A percentile compares a stretch with the other conserved stretches of the same genome.
Evolutionary conservation across 2,888 invertebrate species (phyloP).

Genomic region (Scaptomyza flava): DNA sequence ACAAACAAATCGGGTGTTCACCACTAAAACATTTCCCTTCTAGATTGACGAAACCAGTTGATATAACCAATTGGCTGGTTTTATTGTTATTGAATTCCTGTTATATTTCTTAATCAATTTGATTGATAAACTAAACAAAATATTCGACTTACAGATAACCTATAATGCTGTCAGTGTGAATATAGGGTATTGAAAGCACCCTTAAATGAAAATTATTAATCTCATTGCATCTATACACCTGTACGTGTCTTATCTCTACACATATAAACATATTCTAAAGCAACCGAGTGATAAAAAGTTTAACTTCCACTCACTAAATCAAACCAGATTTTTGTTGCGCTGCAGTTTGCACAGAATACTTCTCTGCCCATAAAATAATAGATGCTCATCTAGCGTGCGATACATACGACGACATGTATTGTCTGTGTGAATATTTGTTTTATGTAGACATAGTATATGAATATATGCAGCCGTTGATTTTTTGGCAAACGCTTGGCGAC

Average conservation of each 20-base stretch:
- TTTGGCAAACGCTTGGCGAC: constrained; percentile 26
- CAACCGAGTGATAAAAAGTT: constrained; percentile 18
- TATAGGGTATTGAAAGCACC: constrained; percentile 1
- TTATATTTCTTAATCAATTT: background rate
- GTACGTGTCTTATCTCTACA: constrained; percentile 27
- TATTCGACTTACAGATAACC: background rate
- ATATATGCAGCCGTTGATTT: constrained; percentile 4
- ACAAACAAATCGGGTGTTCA: no score
- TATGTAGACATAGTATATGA: constrained; percentile 8
- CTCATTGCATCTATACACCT: constrained; percentile 16
- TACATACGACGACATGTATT: background rate
- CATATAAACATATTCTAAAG: constrained; percentile 11
- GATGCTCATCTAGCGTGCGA: constrained; percentile 3
- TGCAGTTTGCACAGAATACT: constrained; percentile 12
- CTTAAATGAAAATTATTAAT: constrained; percentile 3
- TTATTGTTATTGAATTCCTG: no score
- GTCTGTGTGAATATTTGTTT: constrained; percentile 2
- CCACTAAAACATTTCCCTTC: no score
- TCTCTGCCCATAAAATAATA: background rate
- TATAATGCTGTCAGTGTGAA: no score
- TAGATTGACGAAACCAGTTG: no score
- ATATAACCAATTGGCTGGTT: no score
- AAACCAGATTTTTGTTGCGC: background rate
- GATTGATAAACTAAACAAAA: background rate
- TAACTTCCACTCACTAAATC: background rate